These are phyloP conservation scores for Hesperophylax magnus DNA, from an alignment of 1,140 invertebrate genomes.

Conservation along the genomic window DNA sequence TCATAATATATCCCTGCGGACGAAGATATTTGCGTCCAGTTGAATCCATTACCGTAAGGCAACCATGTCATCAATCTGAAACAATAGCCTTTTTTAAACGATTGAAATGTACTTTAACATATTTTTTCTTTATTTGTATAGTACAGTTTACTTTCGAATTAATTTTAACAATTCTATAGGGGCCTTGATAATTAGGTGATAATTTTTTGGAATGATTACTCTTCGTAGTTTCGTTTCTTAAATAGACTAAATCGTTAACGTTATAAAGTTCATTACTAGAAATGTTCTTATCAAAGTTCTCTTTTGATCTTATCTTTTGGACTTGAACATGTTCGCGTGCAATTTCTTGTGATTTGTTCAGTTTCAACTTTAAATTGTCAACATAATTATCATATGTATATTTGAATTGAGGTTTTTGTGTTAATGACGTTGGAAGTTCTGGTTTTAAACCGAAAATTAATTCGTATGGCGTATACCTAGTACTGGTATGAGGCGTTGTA, in stretches of 20 bases:
- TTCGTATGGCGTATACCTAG: not conserved
- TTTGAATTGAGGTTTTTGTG: not conserved
- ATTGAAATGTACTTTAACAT: not conserved
- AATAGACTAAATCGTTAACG: not conserved
- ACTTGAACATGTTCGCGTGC: not conserved
- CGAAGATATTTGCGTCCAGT: not conserved
- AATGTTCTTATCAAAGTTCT: not conserved
- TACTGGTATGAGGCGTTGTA: not conserved
- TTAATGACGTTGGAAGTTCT: not conserved
- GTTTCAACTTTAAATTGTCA: not conserved
- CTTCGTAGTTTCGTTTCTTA: not conserved
- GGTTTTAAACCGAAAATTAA: not conserved
- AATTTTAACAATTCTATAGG: not conserved
- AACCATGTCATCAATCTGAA: not conserved
- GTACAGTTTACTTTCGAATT: not conserved
- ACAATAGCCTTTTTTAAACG: not conserved
- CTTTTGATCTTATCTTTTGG: not conserved
- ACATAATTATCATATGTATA: not conserved
- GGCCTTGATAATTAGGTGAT: not conserved
- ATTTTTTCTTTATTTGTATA: not conserved
- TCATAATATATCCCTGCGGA: constrained; percentile 1
- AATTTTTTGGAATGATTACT: not conserved
- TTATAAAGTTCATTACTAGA: not conserved
- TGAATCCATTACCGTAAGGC: not conserved
- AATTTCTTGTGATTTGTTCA: not conserved